These are phyloP conservation scores for Apostichopus leukothele DNA, from an alignment of 53 echinoderm and acorn worm species.

Conservation along the genomic window DNA sequence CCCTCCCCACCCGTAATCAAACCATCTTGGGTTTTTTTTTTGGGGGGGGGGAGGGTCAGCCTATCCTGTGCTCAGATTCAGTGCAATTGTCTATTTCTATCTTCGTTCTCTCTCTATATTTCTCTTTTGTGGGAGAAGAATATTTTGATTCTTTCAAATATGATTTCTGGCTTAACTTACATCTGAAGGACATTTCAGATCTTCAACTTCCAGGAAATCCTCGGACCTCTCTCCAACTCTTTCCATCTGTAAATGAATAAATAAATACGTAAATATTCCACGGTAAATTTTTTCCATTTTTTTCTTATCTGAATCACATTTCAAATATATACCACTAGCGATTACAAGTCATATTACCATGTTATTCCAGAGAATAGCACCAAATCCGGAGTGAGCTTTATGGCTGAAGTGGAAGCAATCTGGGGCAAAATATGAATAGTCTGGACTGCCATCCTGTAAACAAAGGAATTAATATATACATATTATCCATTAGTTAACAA, in stretches of 20 bases:
- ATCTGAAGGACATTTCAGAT: conserved; percentile 49
- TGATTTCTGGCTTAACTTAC: conserved; percentile 13
- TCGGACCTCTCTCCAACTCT: conserved; percentile 28
- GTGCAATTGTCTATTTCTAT: no score
- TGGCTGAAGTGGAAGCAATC: conserved; percentile 92
- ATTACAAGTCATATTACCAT: conserved; percentile 55
- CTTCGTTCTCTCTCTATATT: no score
- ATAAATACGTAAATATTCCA: no score
- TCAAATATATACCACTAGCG: no score
- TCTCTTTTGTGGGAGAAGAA: no score
- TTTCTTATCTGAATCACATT: no score
- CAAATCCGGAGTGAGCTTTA: conserved; percentile 79
- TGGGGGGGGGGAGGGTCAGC: no score
- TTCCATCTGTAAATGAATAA: not conserved
- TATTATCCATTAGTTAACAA: not conserved
- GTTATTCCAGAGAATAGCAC: conserved; percentile 76
- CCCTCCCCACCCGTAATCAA: no score
- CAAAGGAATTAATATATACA: not conserved
- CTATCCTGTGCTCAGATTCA: no score
- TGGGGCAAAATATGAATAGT: conserved; percentile 77
- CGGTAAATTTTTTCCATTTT: no score
- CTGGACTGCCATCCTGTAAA: conserved; percentile 59
- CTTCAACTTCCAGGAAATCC: conserved; percentile 1
- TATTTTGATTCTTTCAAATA: no score
- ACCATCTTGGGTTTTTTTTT: no score